These are phyloP conservation scores for Thamnaconus septentrionalis DNA, from an alignment of 2,113 vertebrate genomes.

Conservation along the genomic window DNA sequence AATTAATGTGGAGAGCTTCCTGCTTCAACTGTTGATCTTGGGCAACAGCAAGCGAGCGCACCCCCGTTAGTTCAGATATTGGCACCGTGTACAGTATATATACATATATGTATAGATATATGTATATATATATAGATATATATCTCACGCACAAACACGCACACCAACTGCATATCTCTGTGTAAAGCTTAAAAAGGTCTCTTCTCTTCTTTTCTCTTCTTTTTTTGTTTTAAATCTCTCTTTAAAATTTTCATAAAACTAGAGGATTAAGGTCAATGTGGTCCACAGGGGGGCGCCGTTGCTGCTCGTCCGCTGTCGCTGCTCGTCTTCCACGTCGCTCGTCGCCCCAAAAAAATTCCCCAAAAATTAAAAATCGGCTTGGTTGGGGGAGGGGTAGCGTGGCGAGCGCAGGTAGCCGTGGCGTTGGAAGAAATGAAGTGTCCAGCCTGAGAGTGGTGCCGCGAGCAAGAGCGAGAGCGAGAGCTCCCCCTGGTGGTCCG, in stretches of 20 bases:
- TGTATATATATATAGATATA: background rate
- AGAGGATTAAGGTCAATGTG: conserved; percentile 45
- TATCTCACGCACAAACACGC: conserved; percentile 50
- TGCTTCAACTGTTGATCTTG: conserved; percentile 51
- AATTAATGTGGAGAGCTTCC: conserved; percentile 21
- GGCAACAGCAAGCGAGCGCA: conserved; percentile 20
- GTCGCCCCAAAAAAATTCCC: background rate
- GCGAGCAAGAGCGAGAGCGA: no score
- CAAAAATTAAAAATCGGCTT: background rate
- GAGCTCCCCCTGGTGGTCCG: conserved; percentile 30
- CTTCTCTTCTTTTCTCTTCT: no score
- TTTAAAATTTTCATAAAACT: conserved; percentile 56
- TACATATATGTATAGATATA: conserved; percentile 4
- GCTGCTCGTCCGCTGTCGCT: conserved; percentile 32
- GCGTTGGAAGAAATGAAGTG: conserved; percentile 21
- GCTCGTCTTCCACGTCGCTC: background rate
- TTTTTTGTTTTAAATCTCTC: conserved; percentile 48
- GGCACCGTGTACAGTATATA: conserved; percentile 45
- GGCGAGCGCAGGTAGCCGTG: conserved; percentile 9
- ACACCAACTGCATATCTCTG: conserved; percentile 58
- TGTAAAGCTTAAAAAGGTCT: conserved; percentile 66
- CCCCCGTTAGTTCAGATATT: conserved; percentile 32
- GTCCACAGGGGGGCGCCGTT: conserved; percentile 43
- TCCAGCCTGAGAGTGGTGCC: conserved; percentile 29
- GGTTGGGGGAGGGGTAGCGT: no score